A percentile compares a stretch with the other conserved stretches of the same genome.
These are phyloP conservation scores for Nysson spinosus DNA, from an alignment of 2,888 invertebrate genomes.

Conservation along the genomic window DNA sequence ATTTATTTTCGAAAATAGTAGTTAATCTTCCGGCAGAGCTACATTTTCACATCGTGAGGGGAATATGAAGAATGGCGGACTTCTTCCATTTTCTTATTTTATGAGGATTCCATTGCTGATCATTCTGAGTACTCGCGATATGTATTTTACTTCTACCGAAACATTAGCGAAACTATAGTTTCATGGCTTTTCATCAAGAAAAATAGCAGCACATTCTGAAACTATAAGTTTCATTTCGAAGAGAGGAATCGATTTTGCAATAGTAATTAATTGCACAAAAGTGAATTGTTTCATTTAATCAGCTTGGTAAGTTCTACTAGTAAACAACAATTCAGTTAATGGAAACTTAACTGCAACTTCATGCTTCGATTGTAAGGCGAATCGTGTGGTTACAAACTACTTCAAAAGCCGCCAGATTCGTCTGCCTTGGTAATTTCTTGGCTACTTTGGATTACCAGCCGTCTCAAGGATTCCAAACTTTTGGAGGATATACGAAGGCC, in stretches of 20 bases:
- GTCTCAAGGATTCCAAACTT: constrained; percentile 34
- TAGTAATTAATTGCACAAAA: too few relatives aligned
- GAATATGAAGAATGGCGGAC: constrained; percentile 11
- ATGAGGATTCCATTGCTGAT: not conserved
- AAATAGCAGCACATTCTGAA: too few relatives aligned
- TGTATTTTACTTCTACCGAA: not conserved
- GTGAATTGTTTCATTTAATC: too few relatives aligned
- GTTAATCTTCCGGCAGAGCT: too few relatives aligned
- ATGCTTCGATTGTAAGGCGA: constrained; percentile 21
- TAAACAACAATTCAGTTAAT: not conserved
- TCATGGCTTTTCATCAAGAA: too few relatives aligned
- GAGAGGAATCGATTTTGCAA: too few relatives aligned
- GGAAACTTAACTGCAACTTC: not conserved
- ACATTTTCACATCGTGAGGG: too few relatives aligned
- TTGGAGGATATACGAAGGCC: constrained; percentile 14
- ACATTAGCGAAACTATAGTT: too few relatives aligned
- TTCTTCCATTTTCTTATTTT: constrained; percentile 9
- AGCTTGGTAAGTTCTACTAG: too few relatives aligned
- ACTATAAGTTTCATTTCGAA: too few relatives aligned
- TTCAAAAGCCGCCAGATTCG: constrained; percentile 43
- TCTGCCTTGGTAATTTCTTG: constrained; percentile 58
- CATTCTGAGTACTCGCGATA: not conserved
- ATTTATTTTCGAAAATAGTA: too few relatives aligned
- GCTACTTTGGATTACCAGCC: constrained; percentile 14
- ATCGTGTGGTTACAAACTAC: constrained; percentile 27